Percentiles rank a stretch among this genome's conserved stretches.
phyloP scores from a whole-genome alignment of 2,888 invertebrate genomes.

The Resseliella maxima region DNA sequence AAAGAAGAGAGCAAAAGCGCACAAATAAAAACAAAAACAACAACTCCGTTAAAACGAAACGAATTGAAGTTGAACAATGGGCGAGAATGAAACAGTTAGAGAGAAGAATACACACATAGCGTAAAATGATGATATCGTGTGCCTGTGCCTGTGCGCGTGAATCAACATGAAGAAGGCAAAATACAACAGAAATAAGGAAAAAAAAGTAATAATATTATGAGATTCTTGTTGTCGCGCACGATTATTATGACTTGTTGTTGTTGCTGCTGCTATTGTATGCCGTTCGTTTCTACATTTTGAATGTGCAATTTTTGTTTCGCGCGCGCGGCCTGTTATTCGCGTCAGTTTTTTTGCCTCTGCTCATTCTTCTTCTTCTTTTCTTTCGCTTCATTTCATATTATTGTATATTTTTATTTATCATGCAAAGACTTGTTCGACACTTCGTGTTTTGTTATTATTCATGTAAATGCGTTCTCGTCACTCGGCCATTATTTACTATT shows the following conservation, averaged over 20 bases:
- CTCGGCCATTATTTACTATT: not conserved
- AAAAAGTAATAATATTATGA: not conserved
- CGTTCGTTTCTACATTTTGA: not conserved
- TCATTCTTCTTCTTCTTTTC: not conserved
- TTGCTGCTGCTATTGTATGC: not conserved
- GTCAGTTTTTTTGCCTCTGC: not conserved
- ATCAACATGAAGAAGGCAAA: slow-evolving; percentile 28
- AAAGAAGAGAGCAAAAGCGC: not conserved
- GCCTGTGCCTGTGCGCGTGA: not conserved
- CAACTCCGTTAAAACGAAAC: too few species aligned
- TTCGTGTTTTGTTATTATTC: slow-evolving; percentile 30
- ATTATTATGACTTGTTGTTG: not conserved
- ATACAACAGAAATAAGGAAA: not conserved
- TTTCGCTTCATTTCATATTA: not conserved
- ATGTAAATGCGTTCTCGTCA: slow-evolving; percentile 25
- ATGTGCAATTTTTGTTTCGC: slow-evolving; percentile 2
- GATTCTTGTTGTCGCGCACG: slow-evolving; percentile 30
- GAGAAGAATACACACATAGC: not conserved
- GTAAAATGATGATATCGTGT: slow-evolving; percentile 15
- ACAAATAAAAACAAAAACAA: too few species aligned
- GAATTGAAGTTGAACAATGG: not conserved
- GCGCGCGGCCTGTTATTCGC: not conserved
- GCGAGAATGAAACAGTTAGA: not conserved
- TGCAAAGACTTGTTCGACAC: slow-evolving; percentile 5
- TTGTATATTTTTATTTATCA: slow-evolving; percentile 5